Evolutionary conservation across 2,797 vertebrate genomes (phyloP), one percentile per base, ranked within the genome.

Genomic region (Setipinna tenuifilis): DNA sequence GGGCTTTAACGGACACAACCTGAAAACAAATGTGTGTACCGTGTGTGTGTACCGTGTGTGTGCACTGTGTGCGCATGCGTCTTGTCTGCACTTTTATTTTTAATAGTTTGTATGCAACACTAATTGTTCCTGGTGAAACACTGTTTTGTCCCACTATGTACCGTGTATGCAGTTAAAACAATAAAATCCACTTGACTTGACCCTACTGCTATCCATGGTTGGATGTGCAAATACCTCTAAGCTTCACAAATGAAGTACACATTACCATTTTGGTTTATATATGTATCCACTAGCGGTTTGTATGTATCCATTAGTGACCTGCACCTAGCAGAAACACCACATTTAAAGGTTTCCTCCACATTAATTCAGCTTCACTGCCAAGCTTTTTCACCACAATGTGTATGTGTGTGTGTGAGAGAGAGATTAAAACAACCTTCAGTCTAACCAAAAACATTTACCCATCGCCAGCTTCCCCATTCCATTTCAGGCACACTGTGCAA

Each of bases 391-490:
- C 10, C 25, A 31, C 78, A 86, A 58, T 25, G 58, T 11, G 28
- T 71, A 41, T 59, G 50, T 81, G 58, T 35, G 87, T 61, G 68
- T 23, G 46, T 25, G n/a, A 57, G 81, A 59, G 83, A 84, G 84
- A 50, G 83, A 65, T 21, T 21, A 78, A 75, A 75, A 75, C 1
- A 31, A 25, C 61, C 61, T 71, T 31, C 12, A 75, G 28, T 19
- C 31, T 3, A 10, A 41, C 14, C 68, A 35, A 41, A 17, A 35
- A 35, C 28, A 16, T 75, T 68, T 31, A 68, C 11, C 3, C 3
- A 62, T 23, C 10, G 61, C 61, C n/a, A 65, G 16, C 35, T 54
- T 54, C 50, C 50, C 31, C 2, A 71, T 23, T 31, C 65, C 14
- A 71, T 71, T 75, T 17, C 31, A 75, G 35, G 4, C 61, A 65